Evolutionary conservation across 92 coral and sea anemone genomes (phyloP).

Genomic region (Porites cylindrica): DNA sequence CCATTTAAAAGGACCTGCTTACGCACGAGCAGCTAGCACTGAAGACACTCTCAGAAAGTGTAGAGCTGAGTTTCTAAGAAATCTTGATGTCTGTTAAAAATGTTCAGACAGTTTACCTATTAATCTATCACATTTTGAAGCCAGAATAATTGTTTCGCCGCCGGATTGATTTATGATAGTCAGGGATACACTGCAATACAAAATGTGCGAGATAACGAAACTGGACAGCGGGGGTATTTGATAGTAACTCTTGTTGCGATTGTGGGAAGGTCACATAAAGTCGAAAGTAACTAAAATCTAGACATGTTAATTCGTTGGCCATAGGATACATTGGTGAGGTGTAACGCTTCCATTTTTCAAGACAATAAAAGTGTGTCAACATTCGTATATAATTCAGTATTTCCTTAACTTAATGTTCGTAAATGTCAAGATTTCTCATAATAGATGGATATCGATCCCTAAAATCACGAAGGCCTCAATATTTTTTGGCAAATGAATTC

Average conservation of each 20-base stretch:
- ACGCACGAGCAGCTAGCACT: no score
- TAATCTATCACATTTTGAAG: background rate
- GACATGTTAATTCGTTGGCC: background rate
- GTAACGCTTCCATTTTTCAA: no score
- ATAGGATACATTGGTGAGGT: no score
- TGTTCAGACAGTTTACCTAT: background rate
- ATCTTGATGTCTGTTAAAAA: constrained; percentile 1
- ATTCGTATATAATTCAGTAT: background rate
- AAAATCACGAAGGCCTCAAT: background rate
- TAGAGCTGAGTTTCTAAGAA: constrained; percentile 8
- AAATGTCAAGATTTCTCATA: no score
- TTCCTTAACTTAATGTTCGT: background rate
- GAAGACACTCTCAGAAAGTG: no score
- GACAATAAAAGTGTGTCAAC: background rate
- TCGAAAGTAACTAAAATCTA: no score
- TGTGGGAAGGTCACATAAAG: background rate
- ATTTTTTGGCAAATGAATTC: background rate
- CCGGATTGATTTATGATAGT: background rate
- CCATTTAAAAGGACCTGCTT: no score
- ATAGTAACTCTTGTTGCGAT: background rate
- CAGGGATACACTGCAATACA: background rate
- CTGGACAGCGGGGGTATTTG: background rate
- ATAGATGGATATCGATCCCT: no score
- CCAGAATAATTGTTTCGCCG: background rate
- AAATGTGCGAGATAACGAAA: no score